Base-by-base conservation (phyloP, 2,113 vertebrate genomes). In the Paradisaea rubra region DNA sequence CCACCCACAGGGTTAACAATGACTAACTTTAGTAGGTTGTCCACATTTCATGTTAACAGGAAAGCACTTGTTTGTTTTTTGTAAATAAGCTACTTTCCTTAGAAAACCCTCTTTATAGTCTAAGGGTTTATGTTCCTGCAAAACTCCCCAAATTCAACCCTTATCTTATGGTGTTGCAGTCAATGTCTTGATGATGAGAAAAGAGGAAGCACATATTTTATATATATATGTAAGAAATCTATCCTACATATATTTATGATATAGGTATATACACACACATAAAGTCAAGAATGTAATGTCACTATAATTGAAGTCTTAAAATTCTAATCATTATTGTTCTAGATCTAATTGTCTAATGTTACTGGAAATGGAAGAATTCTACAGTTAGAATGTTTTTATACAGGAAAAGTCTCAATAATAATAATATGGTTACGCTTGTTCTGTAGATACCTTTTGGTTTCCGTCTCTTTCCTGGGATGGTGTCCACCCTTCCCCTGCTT, bases 21-120 rank as follows among this genome's bases (percentile, higher is more conserved):
- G 1, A 9, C 18, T 45, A 50, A 3, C 2, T 4, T 0, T 49
- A 82, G 28, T 5, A 66, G 13, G 9, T 8, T 79, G 15, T 4
- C 22, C 10, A 33, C 3, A 15, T 70, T 60, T 65, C 31, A 41
- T 21, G 16, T 33, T 69, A 73, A 33, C 13, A 68, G 19, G 41
- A 82, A 80, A 80, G 2, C 3, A 47, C 2, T 45, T 54, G 11
- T 17, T 53, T 42, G 1, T 1, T 60, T 60, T 50, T 39, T 20
- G 14, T 11, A 23, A 59, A 56, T 39, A 70, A 39, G 11, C 8
- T 66, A 13, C 10, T 17, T 54, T 44, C 19, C 16, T 54, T 42
- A 53, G 20, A 27, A 61, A 73, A 41, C 7, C 13, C 6, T 41
- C 16, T 70, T 78, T 47, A 47, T 20, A 73, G 6, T 56, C 33